Base-by-base conservation (phyloP, 53 echinoderm and acorn worm species). In the Stichopus horrens region DNA sequence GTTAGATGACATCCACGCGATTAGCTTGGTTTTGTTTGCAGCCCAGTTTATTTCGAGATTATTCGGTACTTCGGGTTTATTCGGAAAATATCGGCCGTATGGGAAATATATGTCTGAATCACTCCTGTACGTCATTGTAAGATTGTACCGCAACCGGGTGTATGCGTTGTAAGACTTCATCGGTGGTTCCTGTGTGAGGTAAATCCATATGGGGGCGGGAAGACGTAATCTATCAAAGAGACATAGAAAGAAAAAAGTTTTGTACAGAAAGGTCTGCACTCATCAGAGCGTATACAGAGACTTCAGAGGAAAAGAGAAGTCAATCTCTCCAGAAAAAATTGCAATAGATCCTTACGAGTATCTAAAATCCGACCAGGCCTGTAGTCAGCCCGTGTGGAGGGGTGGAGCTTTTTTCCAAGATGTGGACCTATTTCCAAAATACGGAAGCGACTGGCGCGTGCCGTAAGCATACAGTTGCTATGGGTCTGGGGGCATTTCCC, bases 1-100 rank as follows among this genome's bases (percentile, higher is more conserved):
- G 55, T 80, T 80, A 10, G 81, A 80, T 10, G 81, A 37, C 53
- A 80, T 80, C 81, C 81, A 80, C 9, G 81, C 53, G 52, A 54
- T 52, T 37, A 80, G 81, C 54, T 54, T 54, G 5, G 81, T 80
- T 54, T 80, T 80, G 9, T 54, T 54, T 11, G 53, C 55, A 9
- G 81, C 81, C 81, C 81, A 80, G 16, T 80, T 80, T 4, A 22
- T 22, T 23, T 76, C 10, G 76, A 10, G 23, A 51, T 19, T 5
- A 6, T n/a, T 51, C 6, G 22, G 20, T 75, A 76, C 20, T 51
- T 76, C 76, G 22, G 76, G 76, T 22, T 23, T 76, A 9, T 20
- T 20, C 76, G 22, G 23, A 22, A 76, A 4, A 19, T 76, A 76
- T 51, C 76, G 11, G 11, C 76, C 76, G 8, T 76, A 76, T 19